Conservation (phyloP, 2,888 invertebrate species). For the Andrena trimmerana region DNA sequence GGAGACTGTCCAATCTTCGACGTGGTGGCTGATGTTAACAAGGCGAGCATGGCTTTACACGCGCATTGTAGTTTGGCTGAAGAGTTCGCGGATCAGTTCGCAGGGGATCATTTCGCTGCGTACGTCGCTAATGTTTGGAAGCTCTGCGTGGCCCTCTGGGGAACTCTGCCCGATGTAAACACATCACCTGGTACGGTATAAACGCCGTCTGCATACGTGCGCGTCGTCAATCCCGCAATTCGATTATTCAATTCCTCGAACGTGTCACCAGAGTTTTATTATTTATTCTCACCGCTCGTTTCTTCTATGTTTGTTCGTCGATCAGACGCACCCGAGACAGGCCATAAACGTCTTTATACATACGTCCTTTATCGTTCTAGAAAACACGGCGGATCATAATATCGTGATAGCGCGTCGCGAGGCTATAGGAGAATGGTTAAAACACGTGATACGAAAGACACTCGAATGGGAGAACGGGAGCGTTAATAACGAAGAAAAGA, state of each 20-base stretch:
- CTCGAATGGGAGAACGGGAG: constrained; percentile 81
- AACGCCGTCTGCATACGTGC: too few species aligned
- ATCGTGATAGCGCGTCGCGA: constrained; percentile 87
- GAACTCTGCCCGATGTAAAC: constrained; percentile 84
- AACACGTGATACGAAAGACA: constrained; percentile 85
- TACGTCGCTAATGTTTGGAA: constrained; percentile 82
- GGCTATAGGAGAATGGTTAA: constrained; percentile 89
- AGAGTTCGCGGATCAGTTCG: constrained; percentile 77
- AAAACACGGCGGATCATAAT: constrained; percentile 83
- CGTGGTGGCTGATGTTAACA: constrained; percentile 77
- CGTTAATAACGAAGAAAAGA: constrained; percentile 72
- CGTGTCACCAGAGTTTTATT: too few species aligned
- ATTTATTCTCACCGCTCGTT: too few species aligned
- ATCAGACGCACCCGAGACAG: too few species aligned
- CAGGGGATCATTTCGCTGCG: constrained; percentile 80
- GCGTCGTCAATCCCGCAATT: neutral
- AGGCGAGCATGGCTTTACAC: constrained; percentile 86
- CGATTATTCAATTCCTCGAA: neutral
- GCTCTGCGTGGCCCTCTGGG: constrained; percentile 93
- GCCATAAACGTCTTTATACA: too few species aligned
- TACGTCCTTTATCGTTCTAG: constrained; percentile 19
- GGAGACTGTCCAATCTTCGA: constrained; percentile 86
- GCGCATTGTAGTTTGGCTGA: constrained; percentile 87
- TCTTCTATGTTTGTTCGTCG: too few species aligned
- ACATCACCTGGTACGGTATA: constrained; percentile 76